phyloP scores from a whole-genome alignment of 2,113 vertebrate species.

The Elgaria multicarinata region DNA sequence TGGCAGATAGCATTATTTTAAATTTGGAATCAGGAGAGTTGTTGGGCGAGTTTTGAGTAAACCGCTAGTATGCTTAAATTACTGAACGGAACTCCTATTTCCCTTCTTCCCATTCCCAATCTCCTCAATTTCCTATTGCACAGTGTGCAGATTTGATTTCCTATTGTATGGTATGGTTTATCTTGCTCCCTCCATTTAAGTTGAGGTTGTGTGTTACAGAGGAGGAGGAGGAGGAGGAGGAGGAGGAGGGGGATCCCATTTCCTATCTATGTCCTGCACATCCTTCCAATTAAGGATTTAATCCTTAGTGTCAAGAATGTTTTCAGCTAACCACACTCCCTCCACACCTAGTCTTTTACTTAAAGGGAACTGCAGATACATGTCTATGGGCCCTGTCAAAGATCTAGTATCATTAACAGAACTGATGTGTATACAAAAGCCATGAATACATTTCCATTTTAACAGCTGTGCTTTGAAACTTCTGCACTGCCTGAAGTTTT shows the following conservation, averaged over 20 bases:
- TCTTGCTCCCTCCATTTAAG: not conserved
- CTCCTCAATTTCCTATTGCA: not conserved
- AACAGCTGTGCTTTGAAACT: slow-evolving; percentile 30
- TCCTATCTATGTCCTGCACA: too few species aligned
- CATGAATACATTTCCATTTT: slow-evolving; percentile 32
- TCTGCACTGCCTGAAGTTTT: slow-evolving; percentile 8
- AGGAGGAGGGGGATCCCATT: not conserved
- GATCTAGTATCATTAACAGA: not conserved
- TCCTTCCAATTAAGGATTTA: not conserved
- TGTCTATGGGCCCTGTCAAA: not conserved
- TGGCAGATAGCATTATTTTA: not conserved
- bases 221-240: not conserved
- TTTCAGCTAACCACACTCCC: not conserved
- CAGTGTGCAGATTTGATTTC: not conserved
- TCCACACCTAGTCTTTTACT: not conserved
- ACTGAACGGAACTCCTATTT: not conserved
- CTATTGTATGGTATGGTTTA: too few species aligned
- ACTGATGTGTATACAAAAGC: slow-evolving; percentile 7
- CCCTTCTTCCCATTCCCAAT: not conserved
- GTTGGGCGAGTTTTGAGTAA: not conserved
- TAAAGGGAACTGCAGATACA: not conserved
- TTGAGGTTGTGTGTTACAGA: not conserved
- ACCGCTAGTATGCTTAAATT: not conserved
- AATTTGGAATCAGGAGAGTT: not conserved
- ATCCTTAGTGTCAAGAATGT: not conserved